Evolutionary conservation across 2,888 invertebrate species (phyloP).

Genomic region (Monoplex corrugatus): DNA sequence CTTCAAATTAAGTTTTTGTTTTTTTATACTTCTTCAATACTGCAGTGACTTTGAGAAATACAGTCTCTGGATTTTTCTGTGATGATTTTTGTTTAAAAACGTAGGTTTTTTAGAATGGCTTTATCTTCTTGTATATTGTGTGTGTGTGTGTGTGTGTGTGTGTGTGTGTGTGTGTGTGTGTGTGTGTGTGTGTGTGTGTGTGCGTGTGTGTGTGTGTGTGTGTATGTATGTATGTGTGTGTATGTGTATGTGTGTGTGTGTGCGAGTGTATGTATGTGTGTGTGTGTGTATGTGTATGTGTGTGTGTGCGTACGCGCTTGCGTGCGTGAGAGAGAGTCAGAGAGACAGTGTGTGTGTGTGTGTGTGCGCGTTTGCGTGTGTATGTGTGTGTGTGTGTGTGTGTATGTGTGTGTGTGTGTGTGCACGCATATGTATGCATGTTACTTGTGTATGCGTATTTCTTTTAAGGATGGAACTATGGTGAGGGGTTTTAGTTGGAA

Average conservation of each 20-base stretch:
- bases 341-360: too few relatives aligned
- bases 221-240: background rate
- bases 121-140: too few relatives aligned
- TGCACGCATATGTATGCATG: background rate
- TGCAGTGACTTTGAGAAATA: too few relatives aligned
- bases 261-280: background rate
- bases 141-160: background rate
- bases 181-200: background rate
- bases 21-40: too few relatives aligned
- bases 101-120: too few relatives aligned
- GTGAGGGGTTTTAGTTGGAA: too few relatives aligned
- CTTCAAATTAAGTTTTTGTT: too few relatives aligned
- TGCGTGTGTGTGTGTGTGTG: background rate
- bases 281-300: background rate
- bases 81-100: too few relatives aligned
- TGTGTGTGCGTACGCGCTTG: constrained; percentile 11
- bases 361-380: too few relatives aligned
- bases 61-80: too few relatives aligned
- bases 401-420: background rate
- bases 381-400: background rate
- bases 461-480: too few relatives aligned
- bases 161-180: constrained; percentile 2
- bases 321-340: background rate
- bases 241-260: background rate
- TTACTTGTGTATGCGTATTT: too few relatives aligned